Percentiles rank a stretch among this genome's conserved stretches.
These are phyloP conservation scores for Hydrochoerus hydrochaeris DNA, from an alignment of 2,113 vertebrate genomes.

Conservation along the genomic window DNA sequence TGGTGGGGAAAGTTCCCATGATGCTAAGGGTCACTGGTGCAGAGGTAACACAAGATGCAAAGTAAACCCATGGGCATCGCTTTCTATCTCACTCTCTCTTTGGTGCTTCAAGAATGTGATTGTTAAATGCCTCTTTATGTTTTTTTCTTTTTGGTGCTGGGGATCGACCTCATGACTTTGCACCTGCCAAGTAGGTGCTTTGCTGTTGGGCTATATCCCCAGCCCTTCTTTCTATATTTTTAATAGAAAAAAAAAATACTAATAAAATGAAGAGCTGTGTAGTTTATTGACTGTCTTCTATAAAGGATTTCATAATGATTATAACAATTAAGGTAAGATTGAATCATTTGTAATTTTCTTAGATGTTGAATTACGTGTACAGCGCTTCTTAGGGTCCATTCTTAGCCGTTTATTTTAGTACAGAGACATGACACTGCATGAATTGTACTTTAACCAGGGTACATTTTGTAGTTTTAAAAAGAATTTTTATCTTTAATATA, in stretches of 20 bases:
- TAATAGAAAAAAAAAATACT: not conserved
- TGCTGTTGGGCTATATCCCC: too few species aligned
- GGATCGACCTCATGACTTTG: too few species aligned
- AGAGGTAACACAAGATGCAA: not conserved
- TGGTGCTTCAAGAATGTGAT: not conserved
- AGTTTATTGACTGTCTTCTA: not conserved
- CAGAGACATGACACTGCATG: conserved; percentile 22
- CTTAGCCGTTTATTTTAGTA: conserved; percentile 47
- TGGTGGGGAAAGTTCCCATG: not conserved
- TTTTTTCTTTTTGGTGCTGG: too few species aligned
- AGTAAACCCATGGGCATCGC: not conserved
- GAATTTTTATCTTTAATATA: conserved; percentile 8
- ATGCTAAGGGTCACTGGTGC: not conserved
- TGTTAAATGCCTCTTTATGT: not conserved
- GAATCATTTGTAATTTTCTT: conserved; percentile 33
- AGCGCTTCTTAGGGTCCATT: not conserved
- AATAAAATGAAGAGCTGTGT: not conserved
- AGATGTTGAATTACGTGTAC: conserved; percentile 39
- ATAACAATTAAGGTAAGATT: conserved; percentile 25
- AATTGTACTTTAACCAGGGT: conserved; percentile 44
- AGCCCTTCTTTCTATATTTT: conserved; percentile 1
- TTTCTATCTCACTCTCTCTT: not conserved
- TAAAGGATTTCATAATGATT: conserved; percentile 50
- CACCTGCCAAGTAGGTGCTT: too few species aligned
- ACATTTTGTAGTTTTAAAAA: conserved; percentile 63